Base-by-base conservation (phyloP, 2,113 vertebrate species). In the Coreoperca whiteheadi region DNA sequence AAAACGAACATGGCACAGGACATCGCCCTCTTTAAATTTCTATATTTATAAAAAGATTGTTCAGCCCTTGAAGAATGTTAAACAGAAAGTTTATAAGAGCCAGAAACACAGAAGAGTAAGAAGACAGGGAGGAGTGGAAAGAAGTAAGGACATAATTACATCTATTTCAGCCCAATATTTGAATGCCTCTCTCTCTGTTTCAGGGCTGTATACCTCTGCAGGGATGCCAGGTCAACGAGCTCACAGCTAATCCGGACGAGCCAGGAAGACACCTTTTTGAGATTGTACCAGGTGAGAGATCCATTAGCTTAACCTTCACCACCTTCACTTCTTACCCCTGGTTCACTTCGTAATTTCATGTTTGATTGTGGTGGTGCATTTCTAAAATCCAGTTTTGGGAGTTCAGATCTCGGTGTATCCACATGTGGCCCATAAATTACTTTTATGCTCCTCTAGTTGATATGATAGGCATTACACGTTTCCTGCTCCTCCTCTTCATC, bases 161-260 rank as follows among this genome's bases (percentile, higher is more conserved):
- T 69, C 18, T 23, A 8, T 51, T 57, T n/a, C 21, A 25, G 3
- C 23, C 21, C 1, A 2, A 9, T 67, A 21, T 32, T 30, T 57
- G 16, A 82, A 61, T 5, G 7, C 2, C 34, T 65, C 73, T 30
- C 10, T 70, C 2, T 91, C 0, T 51, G 28, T 87, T 88, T 60
- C 88, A 98, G 97, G 97, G 97, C 74, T 96, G 95, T 83, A 97
- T 98, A 87, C 94, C 96, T n/a, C 96, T 98, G 16, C 96, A 96
- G 91, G 97, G 97, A 66, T 97, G 93, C 77, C 96, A 96, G 77
- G 97, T 98, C 86, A 96, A 96, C 0, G 96, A 98, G 81, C 93
- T 97, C 61, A 91, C 94, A 67, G 95, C 96, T 28, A 97, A 96
- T 88, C 96, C 96, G 0, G 97, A 98, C 16, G 97, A 98, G 73